Evolutionary conservation across 2,797 vertebrate genomes (phyloP).

Genomic region (Lepilemur septentrionalis): DNA sequence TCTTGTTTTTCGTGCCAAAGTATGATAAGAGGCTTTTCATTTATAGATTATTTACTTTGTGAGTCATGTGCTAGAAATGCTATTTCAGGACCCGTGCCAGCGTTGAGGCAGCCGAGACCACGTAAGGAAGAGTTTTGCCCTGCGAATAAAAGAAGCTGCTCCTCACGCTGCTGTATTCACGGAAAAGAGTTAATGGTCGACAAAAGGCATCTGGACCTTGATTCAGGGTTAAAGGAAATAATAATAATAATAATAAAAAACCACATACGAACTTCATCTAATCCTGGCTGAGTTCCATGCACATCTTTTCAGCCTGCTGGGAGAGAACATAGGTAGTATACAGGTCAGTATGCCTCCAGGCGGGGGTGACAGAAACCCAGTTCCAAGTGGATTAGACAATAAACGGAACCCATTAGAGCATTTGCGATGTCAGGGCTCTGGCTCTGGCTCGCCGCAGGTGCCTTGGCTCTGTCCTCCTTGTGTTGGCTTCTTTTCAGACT

Average conservation of each 20-base stretch:
- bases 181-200: not conserved
- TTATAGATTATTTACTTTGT: constrained; percentile 51
- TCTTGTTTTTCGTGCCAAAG: constrained; percentile 43
- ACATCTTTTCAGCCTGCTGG: not conserved
- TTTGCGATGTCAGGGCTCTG: constrained; percentile 20
- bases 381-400: not conserved
- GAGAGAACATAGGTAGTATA: not conserved
- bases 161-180: not conserved
- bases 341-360: not conserved
- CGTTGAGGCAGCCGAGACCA: fast-evolving
- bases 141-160: not conserved
- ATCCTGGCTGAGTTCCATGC: not conserved
- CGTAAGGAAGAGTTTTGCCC: not conserved
- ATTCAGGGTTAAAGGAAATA: not conserved
- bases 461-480: not conserved
- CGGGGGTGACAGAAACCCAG: not conserved
- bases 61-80: constrained; percentile 61
- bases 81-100: constrained; percentile 5
- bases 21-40: constrained; percentile 55
- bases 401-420: not conserved
- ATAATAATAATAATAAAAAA: not conserved
- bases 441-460: constrained; percentile 9
- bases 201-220: not conserved
- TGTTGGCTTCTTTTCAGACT: not conserved
- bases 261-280: not conserved